Evolutionary conservation across 2,113 vertebrate species (phyloP), one percentile per base, ranked within the genome.

Genomic region (Bambusicola thoracicus): DNA sequence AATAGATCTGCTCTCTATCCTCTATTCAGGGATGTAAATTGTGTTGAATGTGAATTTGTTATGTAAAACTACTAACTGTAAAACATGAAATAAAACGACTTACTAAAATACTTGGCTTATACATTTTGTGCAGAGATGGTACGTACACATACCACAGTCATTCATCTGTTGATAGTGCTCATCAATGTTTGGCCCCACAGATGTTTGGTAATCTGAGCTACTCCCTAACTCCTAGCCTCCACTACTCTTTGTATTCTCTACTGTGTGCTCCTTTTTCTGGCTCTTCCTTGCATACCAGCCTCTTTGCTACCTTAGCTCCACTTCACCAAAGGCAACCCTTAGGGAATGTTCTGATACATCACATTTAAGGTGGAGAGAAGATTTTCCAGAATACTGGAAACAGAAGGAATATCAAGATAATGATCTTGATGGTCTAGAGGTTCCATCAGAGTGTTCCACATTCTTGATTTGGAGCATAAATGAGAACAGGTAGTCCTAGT

Each of bases 1-100:
- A 63, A 81, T 72, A 86, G 73, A 92, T 79, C 51, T 83, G 65
- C 59, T 89, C 55, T 95, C 67, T 87, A 40, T 87, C 46, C 34
- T 84, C 38, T 86, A 1, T 92, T 91, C 85, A 94, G 81, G 94
- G 92, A 87, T 89, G 69, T 88, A 56, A 96, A 90, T 56, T 90
- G 66, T 7, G 2, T 87, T 84, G 66, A 95, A 79, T 93, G 76
- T 95, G 92, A 94, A 89, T 84, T 72, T 59, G 69, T 89, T 78
- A 63, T 90, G 79, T 90, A 84, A 93, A 87, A 46, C 75, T 77
- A 89, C 92, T 92, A 95, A 93, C 40, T 81, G 55, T 80, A 81
- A 62, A 68, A 89, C 22, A 27, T 53, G 29, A 92, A 53, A 44
- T 95, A 91, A 86, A 96, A 96, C 63, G 34, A 78, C 38, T 94